Conservation (phyloP, 37 sponge, comb jelly and placozoan species). For the Tethya wilhelma region DNA sequence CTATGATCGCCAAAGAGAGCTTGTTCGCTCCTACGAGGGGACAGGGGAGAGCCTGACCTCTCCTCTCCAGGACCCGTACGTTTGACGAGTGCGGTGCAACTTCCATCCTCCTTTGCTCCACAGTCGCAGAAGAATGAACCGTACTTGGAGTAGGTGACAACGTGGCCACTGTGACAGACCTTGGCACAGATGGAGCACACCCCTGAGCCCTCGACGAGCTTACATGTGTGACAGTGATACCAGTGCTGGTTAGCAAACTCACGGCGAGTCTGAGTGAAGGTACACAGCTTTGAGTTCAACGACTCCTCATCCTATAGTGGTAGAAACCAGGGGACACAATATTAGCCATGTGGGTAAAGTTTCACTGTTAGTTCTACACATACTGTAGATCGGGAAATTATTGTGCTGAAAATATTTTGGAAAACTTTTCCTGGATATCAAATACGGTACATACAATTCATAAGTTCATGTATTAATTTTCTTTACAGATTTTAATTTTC, state of each 20-base stretch:
- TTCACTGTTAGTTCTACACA: no score
- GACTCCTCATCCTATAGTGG: slow-evolving; percentile 70
- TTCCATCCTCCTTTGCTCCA: slow-evolving; percentile 85
- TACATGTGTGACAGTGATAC: slow-evolving; percentile 95
- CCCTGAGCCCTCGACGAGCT: slow-evolving; percentile 73
- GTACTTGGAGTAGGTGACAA: slow-evolving; percentile 81
- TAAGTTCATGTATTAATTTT: no score
- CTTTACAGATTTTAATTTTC: no score
- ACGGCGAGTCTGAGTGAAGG: slow-evolving; percentile 77
- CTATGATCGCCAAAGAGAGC: background rate
- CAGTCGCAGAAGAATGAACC: slow-evolving; percentile 97
- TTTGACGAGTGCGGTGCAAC: slow-evolving; percentile 78
- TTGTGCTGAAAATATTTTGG: no score
- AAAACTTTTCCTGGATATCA: no score
- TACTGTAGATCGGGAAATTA: no score
- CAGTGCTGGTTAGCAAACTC: slow-evolving; percentile 87
- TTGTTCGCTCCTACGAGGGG: slow-evolving; percentile 12
- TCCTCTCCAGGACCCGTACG: slow-evolving; percentile 15
- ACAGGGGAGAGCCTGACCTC: slow-evolving; percentile 1
- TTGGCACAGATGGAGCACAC: slow-evolving; percentile 88
- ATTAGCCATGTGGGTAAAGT: background rate
- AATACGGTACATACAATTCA: no score
- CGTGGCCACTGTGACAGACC: slow-evolving; percentile 96
- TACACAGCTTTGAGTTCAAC: slow-evolving; percentile 80
- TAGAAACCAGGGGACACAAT: background rate